A percentile compares a stretch with the other conserved stretches of the same genome.
Conservation (phyloP, 2,888 invertebrate species). For the Caenorhabditis becei region DNA sequence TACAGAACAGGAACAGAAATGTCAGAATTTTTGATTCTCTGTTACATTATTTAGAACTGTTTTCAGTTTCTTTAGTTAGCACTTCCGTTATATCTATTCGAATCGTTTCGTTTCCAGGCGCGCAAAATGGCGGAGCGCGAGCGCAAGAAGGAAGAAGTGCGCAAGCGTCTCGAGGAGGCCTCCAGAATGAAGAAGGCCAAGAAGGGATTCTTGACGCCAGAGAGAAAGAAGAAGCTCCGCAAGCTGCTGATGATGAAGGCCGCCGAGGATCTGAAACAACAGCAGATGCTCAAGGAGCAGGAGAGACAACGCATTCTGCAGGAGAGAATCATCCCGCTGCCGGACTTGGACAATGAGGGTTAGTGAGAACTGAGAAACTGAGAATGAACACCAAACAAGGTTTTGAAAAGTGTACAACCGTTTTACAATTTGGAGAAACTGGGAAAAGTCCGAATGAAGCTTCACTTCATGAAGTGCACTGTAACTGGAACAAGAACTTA, state of each 20-base stretch:
- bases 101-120: constrained; percentile 61
- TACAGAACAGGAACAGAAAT: too few relatives aligned
- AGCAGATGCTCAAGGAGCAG: constrained; percentile 98
- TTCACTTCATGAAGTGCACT: too few relatives aligned
- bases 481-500: too few relatives aligned
- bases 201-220: constrained; percentile 99
- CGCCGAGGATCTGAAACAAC: constrained; percentile 99
- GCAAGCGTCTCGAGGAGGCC: constrained; percentile 98
- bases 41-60: too few relatives aligned
- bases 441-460: too few relatives aligned
- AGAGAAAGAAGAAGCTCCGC: constrained; percentile 99
- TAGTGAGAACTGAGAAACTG: neutral
- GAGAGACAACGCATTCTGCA: constrained; percentile 96
- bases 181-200: constrained; percentile 96
- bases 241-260: constrained; percentile 99
- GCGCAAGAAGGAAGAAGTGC: constrained; percentile 98
- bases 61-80: constrained; percentile 2
- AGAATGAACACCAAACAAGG: too few relatives aligned
- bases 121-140: constrained; percentile 98
- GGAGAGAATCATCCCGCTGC: constrained; percentile 93
- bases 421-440: too few relatives aligned
- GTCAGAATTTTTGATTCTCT: too few relatives aligned
- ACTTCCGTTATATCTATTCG: too few relatives aligned
- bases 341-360: constrained; percentile 86
- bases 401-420: too few relatives aligned